Evolutionary conservation across 2,888 invertebrate species (phyloP).

Genomic region (Ormyrus nitidulus): DNA sequence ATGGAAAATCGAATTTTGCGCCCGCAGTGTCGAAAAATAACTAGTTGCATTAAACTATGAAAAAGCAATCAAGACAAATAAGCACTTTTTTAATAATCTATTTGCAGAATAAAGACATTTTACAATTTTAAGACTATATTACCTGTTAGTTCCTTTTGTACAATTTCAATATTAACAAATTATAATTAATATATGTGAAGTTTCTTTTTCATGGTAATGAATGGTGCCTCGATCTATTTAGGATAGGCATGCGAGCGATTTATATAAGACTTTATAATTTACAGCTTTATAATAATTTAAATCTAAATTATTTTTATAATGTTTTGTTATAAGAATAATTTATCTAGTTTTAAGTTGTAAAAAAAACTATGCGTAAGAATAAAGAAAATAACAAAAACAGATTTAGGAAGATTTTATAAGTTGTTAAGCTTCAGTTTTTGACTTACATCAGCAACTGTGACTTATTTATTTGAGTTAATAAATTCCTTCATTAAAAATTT

Average conservation of each 20-base stretch:
- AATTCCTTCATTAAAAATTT: conserved; percentile 2
- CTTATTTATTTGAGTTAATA: conserved; percentile 1
- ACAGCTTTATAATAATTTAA: conserved; percentile 5
- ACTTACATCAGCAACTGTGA: too few relatives aligned
- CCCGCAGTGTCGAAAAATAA: too few relatives aligned
- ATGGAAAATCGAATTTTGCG: too few relatives aligned
- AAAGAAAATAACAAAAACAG: conserved; percentile 13
- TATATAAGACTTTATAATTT: conserved; percentile 20
- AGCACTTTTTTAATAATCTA: neutral
- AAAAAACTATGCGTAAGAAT: conserved; percentile 5
- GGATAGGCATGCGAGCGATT: conserved; percentile 32
- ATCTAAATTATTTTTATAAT: conserved; percentile 9
- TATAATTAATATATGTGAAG: neutral
- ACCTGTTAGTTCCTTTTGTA: conserved; percentile 37
- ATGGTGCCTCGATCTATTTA: conserved; percentile 33
- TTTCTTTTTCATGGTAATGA: conserved; percentile 30
- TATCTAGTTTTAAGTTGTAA: conserved; percentile 28
- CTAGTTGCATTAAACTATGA: neutral
- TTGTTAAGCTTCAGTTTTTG: neutral
- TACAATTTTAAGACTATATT: conserved; percentile 15
- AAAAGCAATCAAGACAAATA: neutral
- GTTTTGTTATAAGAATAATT: conserved; percentile 20
- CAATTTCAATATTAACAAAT: conserved; percentile 15
- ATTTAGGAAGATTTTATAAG: neutral
- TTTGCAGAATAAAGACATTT: conserved; percentile 1